A percentile compares a stretch with the other conserved stretches of the same genome.
These are phyloP conservation scores for Stichopus horrens DNA, from an alignment of 53 echinoderm and acorn worm species.

Conservation along the genomic window DNA sequence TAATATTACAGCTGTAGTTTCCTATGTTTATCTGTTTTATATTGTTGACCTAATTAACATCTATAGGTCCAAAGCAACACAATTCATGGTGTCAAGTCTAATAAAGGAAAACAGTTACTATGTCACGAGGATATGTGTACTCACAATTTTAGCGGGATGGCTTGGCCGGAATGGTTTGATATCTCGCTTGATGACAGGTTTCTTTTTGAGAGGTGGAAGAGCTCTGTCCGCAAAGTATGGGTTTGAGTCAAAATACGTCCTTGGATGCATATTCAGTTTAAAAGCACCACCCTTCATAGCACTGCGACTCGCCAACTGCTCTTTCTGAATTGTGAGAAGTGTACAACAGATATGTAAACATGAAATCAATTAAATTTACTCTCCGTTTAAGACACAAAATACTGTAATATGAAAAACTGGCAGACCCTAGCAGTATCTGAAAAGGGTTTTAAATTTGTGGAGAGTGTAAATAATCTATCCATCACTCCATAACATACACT, in stretches of 20 bases:
- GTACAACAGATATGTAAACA: neutral
- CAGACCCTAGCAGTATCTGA: neutral
- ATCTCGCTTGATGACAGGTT: constrained; percentile 58
- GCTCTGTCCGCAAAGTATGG: constrained; percentile 86
- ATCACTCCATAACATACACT: no score
- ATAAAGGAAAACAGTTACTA: no score
- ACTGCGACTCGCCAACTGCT: constrained; percentile 57
- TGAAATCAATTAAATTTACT: neutral
- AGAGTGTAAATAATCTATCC: no score
- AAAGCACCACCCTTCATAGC: constrained; percentile 91
- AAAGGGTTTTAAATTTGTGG: neutral
- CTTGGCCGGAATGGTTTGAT: constrained; percentile 93
- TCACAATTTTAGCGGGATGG: constrained; percentile 84
- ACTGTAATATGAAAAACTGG: neutral
- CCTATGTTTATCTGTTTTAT: no score
- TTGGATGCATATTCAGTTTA: constrained; percentile 94
- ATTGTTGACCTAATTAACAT: no score
- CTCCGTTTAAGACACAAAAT: neutral
- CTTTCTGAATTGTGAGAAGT: constrained; percentile 64
- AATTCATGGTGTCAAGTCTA: no score
- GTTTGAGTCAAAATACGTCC: constrained; percentile 79
- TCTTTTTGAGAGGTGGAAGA: constrained; percentile 83
- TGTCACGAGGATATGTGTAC: neutral
- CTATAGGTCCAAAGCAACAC: no score
- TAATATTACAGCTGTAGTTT: no score